Evolutionary conservation across 1,140 invertebrate species (phyloP).

Genomic region (Drosophila punjabiensis): DNA sequence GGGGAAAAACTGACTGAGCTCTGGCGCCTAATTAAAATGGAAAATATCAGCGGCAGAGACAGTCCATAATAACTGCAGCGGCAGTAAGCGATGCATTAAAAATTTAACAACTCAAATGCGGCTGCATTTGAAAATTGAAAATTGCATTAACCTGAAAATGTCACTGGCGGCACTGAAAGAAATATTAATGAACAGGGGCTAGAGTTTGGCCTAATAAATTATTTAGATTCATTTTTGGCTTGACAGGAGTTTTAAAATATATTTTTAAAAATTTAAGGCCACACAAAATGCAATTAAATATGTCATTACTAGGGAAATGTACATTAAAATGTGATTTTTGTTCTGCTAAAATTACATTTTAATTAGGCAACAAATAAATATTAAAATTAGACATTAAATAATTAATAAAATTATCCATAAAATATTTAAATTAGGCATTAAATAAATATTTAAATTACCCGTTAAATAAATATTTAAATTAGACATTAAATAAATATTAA

Average conservation of each 20-base stretch:
- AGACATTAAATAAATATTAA: background rate
- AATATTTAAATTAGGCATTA: background rate
- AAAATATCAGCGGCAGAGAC: slow-evolving; percentile 16
- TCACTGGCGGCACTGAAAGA: slow-evolving; percentile 50
- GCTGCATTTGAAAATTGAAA: slow-evolving; percentile 54
- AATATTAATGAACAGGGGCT: slow-evolving; percentile 12
- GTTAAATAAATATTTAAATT: background rate
- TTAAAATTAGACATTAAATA: too few species aligned
- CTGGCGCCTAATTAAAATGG: slow-evolving; percentile 62
- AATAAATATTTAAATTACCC: too few species aligned
- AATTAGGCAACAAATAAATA: background rate
- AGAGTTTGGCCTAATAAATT: background rate
- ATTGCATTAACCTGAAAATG: slow-evolving; percentile 77
- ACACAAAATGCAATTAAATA: background rate
- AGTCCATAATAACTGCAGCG: slow-evolving; percentile 16
- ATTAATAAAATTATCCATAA: too few species aligned
- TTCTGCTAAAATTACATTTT: background rate
- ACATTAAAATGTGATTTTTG: background rate
- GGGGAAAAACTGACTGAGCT: background rate
- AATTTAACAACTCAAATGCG: slow-evolving; percentile 58
- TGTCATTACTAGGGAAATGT: background rate
- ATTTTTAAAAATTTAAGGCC: slow-evolving; percentile 1
- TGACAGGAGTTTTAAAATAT: background rate
- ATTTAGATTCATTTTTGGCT: background rate
- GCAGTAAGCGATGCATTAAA: slow-evolving; percentile 49